Evolutionary conservation across 35 echinoderm and acorn worm species (phyloP).

Genomic region (Hemicentrotus pulcherrimus): DNA sequence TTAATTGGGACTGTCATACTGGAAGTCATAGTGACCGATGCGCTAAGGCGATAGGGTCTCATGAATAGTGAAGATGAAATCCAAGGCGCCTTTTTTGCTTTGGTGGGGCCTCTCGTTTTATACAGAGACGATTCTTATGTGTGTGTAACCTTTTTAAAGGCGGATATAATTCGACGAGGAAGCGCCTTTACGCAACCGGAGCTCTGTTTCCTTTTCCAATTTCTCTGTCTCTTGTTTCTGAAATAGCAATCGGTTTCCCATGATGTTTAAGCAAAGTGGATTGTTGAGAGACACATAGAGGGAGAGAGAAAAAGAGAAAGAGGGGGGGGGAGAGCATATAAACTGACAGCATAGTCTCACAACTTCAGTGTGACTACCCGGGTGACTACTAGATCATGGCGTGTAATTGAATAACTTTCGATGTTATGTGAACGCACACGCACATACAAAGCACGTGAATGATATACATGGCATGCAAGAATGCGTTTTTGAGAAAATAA

Average conservation of each 20-base stretch:
- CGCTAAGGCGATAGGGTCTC: neutral
- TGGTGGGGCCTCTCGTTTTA: neutral
- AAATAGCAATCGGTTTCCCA: neutral
- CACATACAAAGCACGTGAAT: neutral
- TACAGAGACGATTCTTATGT: neutral
- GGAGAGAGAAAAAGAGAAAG: neutral
- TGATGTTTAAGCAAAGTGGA: neutral
- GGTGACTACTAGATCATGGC: no score
- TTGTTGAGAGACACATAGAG: neutral
- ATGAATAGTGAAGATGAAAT: neutral
- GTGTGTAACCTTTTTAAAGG: constrained; percentile 11
- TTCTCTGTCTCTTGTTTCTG: constrained; percentile 3
- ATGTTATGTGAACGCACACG: neutral
- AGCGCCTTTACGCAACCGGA: neutral
- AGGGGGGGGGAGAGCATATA: neutral
- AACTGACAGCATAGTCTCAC: no score
- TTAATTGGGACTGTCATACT: no score
- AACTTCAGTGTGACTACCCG: no score
- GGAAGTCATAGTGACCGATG: neutral
- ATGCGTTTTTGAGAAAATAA: neutral
- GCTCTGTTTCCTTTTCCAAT: neutral
- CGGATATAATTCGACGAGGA: neutral
- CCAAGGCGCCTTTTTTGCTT: neutral
- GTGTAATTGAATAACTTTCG: neutral
- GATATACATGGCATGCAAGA: neutral